Base-by-base conservation (phyloP, 2,797 vertebrate species). In the Chaenodraco wilsoni region DNA sequence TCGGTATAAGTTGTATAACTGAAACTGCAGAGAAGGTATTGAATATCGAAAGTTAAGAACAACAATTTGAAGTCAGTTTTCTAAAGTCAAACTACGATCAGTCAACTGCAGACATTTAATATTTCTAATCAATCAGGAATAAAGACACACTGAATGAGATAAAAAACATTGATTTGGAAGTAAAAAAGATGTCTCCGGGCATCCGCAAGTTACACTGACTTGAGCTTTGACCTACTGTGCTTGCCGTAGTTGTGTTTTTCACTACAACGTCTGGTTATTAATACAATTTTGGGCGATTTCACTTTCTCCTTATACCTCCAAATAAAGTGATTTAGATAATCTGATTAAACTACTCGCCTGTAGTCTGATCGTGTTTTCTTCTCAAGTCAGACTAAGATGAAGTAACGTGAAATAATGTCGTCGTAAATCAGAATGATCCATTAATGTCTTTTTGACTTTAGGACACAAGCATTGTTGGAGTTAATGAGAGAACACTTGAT, bases 31-130 rank as follows among this genome's bases (percentile, higher is more conserved):
- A 4, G 4, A 0, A 27, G 46, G 48, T 33, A 48, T 76, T 45
- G 65, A 65, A 83, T 23, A 54, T 77, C 64, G 57, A 21, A 63
- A 15, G 46, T 51, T 19, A 19, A 62, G 21, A 37, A 33, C 33
- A 33, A 37, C 33, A 37, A 37, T 8, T 9, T 6, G 33, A 37
- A 37, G 33, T 37, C 8, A 37, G 33, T 37, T 37, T 9, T 1
- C 6, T 7, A 37, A 37, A 37, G 27, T 27, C 27, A 27, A 1
- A 27, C 27, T 27, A 4, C 4, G 27, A 27, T 27, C 4, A 27
- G 27, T 27, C 4, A 27, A 27, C 27, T 5, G 27, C 27, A 27
- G 27, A 27, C 27, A 27, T 5, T 27, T 27, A 27, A 27, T 27
- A 5, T 27, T 27, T 5, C 27, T 27, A 5, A 27, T 60, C 58